phyloP scores from a whole-genome alignment of 1,140 invertebrate species.

The Oedothorax gibbosus region DNA sequence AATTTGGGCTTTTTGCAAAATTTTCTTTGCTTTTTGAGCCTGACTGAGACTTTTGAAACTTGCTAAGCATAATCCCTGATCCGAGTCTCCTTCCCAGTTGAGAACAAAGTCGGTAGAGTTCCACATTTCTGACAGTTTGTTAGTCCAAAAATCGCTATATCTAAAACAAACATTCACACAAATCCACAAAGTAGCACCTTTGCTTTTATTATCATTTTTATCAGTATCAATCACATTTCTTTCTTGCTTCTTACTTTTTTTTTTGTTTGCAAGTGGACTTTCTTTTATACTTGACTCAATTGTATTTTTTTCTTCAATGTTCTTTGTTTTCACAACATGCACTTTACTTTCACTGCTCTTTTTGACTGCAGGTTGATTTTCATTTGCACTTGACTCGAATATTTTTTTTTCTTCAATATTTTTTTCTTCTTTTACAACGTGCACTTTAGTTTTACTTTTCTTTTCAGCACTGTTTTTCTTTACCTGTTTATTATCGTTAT shows the following conservation, averaged over 20 bases:
- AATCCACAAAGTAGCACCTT: constrained; percentile 24
- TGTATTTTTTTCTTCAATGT: background rate
- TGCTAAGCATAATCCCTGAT: constrained; percentile 23
- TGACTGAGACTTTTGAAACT: constrained; percentile 45
- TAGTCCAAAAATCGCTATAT: constrained; percentile 31
- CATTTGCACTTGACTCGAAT: background rate
- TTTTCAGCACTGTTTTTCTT: background rate
- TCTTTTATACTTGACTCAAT: no score
- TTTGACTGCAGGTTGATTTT: background rate
- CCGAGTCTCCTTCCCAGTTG: constrained; percentile 13
- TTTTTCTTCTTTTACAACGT: no score
- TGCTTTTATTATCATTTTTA: background rate
- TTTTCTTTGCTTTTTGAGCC: constrained; percentile 50
- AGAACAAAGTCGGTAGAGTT: constrained; percentile 13
- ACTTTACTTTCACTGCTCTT: background rate
- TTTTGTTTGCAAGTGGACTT: no score
- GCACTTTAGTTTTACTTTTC: no score
- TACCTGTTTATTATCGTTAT: background rate
- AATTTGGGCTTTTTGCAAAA: constrained; percentile 24
- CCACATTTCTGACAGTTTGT: constrained; percentile 26
- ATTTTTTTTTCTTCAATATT: no score
- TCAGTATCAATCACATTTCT: no score
- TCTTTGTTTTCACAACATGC: background rate
- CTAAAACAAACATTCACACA: constrained; percentile 9
- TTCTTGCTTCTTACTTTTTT: no score